phyloP scores from a whole-genome alignment of 2,888 invertebrate genomes.

The Phengaris arion region DNA sequence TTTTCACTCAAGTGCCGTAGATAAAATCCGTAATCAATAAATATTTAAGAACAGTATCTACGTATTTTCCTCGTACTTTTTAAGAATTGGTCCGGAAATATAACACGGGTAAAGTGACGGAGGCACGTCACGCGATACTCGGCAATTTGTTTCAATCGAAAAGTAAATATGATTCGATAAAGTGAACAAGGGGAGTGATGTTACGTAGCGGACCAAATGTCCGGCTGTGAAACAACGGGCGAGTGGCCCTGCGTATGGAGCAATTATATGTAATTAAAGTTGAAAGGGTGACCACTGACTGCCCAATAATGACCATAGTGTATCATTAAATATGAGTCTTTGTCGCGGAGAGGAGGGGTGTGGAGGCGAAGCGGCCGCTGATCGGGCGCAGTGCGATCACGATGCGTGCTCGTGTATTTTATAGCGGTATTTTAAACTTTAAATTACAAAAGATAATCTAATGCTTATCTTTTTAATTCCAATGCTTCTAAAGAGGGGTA shows the following conservation, averaged over 20 bases:
- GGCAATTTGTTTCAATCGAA: constrained; percentile 4
- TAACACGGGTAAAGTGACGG: neutral
- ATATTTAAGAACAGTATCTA: neutral
- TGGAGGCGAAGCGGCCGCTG: no score
- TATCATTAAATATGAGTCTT: no score
- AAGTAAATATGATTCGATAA: constrained; percentile 1
- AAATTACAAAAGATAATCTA: no score
- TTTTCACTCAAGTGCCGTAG: neutral
- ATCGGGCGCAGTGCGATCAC: no score
- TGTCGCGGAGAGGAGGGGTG: no score
- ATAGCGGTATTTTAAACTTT: no score
- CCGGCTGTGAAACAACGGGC: neutral
- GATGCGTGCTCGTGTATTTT: no score
- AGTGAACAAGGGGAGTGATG: neutral
- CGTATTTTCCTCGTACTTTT: neutral
- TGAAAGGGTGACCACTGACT: no score
- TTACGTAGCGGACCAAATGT: neutral
- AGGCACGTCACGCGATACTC: neutral
- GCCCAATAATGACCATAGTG: no score
- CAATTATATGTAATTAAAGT: neutral
- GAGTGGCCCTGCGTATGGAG: neutral
- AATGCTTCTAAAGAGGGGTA: no score
- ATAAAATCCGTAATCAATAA: neutral
- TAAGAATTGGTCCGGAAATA: neutral
- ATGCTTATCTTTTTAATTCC: no score